Conservation (phyloP, 2,113 vertebrate genomes). For the Apteryx owenii region DNA sequence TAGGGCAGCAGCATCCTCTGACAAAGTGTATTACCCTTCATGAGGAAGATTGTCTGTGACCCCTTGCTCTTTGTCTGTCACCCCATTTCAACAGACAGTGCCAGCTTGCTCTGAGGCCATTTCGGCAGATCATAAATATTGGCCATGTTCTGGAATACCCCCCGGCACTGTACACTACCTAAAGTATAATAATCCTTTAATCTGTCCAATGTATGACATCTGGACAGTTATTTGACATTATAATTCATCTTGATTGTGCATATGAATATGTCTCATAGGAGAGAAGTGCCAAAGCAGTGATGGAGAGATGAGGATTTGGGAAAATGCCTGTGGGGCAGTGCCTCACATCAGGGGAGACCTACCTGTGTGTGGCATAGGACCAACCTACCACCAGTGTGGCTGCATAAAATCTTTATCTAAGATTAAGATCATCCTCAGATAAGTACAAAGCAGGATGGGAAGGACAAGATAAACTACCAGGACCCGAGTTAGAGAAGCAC, state of each 20-base stretch:
- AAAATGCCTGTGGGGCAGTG: background rate
- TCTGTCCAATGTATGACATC: constrained; percentile 69
- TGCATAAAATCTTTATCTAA: background rate
- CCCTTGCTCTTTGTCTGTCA: background rate
- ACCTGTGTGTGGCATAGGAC: background rate
- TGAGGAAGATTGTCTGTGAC: constrained; percentile 23
- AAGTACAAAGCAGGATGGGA: constrained; percentile 4
- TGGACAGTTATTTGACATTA: constrained; percentile 68
- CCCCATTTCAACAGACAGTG: constrained; percentile 59
- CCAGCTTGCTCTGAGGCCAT: constrained; percentile 58
- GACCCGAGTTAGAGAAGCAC: background rate
- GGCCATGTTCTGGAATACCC: constrained; percentile 67
- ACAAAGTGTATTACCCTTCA: background rate
- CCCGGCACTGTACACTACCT: constrained; percentile 42
- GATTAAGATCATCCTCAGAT: background rate
- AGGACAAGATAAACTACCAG: background rate
- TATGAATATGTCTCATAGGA: constrained; percentile 12
- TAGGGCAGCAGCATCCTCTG: background rate
- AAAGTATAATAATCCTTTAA: constrained; percentile 76
- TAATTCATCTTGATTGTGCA: constrained; percentile 52
- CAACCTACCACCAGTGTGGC: background rate
- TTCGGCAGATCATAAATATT: constrained; percentile 65
- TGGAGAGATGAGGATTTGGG: background rate
- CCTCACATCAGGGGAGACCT: background rate
- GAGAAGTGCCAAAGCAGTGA: background rate